A percentile compares a stretch with the other conserved stretches of the same genome.
These are phyloP conservation scores for Miniopterus natalensis DNA, from an alignment of 2,113 vertebrate species.

Conservation along the genomic window DNA sequence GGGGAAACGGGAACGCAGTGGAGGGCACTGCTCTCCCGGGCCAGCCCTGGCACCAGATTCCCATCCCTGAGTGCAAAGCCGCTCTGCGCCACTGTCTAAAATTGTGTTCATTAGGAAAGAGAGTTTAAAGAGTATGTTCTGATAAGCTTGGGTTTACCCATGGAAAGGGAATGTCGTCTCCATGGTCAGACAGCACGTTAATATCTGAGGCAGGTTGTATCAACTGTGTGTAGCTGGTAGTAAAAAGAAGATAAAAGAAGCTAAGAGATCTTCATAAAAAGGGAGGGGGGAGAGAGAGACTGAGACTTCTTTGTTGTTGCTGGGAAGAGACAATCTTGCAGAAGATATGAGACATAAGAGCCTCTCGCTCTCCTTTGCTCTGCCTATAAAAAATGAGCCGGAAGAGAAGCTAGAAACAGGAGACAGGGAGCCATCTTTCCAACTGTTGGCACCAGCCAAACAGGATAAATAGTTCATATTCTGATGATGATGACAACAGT, in stretches of 20 bases:
- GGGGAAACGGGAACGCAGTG: not conserved
- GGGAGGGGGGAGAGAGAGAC: no score
- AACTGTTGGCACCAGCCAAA: not conserved
- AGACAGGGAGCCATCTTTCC: not conserved
- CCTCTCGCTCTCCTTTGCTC: not conserved
- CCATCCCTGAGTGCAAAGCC: not conserved
- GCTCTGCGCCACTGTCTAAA: not conserved
- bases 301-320: not conserved
- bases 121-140: slow-evolving; percentile 26
- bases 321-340: not conserved
- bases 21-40: not conserved
- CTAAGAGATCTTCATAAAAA: not conserved
- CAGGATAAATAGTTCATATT: not conserved
- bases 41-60: not conserved
- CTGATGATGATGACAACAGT: not conserved
- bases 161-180: slow-evolving; percentile 16
- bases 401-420: not conserved
- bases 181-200: slow-evolving; percentile 29
- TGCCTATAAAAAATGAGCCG: not conserved
- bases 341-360: not conserved
- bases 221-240: not conserved
- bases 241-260: not conserved
- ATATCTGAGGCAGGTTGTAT: not conserved
- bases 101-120: slow-evolving; percentile 43
- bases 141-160: slow-evolving; percentile 56